Conservation (phyloP, 2,888 invertebrate genomes). For the Nycteola revayana region DNA sequence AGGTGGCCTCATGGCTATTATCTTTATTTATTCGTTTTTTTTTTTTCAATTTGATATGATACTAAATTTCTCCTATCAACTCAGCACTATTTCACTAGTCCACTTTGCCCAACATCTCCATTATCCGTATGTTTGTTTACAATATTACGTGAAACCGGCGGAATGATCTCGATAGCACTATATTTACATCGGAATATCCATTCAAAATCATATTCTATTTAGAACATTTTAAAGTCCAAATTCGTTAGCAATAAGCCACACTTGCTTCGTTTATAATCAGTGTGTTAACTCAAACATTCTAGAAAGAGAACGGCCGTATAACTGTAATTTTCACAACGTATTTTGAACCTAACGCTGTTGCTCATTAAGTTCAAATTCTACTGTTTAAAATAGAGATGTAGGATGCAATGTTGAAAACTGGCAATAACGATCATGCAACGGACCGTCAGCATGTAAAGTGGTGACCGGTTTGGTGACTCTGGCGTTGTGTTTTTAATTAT, state of each 20-base stretch:
- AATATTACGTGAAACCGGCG: conserved; percentile 43
- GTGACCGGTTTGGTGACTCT: conserved; percentile 21
- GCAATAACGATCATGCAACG: conserved; percentile 24
- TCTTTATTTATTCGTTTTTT: too few relatives aligned
- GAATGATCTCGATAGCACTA: conserved; percentile 45
- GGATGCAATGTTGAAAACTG: conserved; percentile 23
- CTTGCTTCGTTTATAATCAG: conserved; percentile 4
- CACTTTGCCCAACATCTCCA: conserved; percentile 29
- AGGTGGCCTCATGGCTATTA: too few relatives aligned
- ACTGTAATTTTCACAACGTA: neutral
- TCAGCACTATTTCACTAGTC: too few relatives aligned
- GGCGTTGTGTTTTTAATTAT: conserved; percentile 4
- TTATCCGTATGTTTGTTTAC: conserved; percentile 66
- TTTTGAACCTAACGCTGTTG: conserved; percentile 8
- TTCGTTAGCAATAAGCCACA: neutral
- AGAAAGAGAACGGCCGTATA: conserved; percentile 17
- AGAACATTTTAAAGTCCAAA: neutral
- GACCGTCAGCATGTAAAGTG: conserved; percentile 32
- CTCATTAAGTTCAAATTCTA: conserved; percentile 2
- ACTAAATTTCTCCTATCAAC: too few relatives aligned
- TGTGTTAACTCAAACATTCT: conserved; percentile 11
- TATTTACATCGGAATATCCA: conserved; percentile 1
- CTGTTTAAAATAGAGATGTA: conserved; percentile 9
- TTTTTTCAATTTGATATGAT: too few relatives aligned
- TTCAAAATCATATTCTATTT: conserved; percentile 1